Percentiles rank a stretch among this genome's conserved stretches.
phyloP scores from a whole-genome alignment of 2,797 vertebrate species.

The Pyrocephalus nanus region DNA sequence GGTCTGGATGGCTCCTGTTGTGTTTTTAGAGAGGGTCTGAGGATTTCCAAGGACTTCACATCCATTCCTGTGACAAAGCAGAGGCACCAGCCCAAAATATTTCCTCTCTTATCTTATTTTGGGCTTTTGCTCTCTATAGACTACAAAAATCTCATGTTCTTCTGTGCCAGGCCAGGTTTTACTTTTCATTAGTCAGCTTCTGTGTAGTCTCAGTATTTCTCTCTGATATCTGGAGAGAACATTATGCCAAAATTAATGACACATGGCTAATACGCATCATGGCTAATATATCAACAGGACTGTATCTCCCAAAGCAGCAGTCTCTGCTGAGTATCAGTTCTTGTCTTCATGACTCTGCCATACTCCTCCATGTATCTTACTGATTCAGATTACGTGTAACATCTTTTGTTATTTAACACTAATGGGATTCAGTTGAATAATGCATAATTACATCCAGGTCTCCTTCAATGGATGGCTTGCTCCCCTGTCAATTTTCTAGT shows the following conservation, averaged over 20 bases:
- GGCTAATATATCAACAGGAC: not conserved
- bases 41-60: conserved; percentile 21
- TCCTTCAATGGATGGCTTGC: conserved; percentile 40
- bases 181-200: not conserved
- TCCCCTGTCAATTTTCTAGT: conserved; percentile 42
- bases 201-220: conserved; percentile 18
- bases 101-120: not conserved
- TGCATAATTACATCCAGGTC: conserved; percentile 62
- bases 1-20: not conserved
- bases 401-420: conserved; percentile 50
- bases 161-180: not conserved
- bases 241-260: conserved; percentile 45
- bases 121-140: not conserved
- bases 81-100: not conserved
- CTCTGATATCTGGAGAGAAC: conserved; percentile 35
- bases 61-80: conserved; percentile 8
- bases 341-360: conserved; percentile 13
- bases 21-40: not conserved
- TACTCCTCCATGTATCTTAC: not conserved
- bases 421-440: conserved; percentile 37
- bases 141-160: not conserved
- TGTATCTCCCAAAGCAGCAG: not conserved
- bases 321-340: conserved; percentile 5
- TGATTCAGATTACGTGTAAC: not conserved
- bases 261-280: conserved; percentile 3